A percentile compares a stretch with the other conserved stretches of the same genome.
Evolutionary conservation across 2,888 invertebrate genomes (phyloP).

Genomic region (Caenorhabditis plicata): DNA sequence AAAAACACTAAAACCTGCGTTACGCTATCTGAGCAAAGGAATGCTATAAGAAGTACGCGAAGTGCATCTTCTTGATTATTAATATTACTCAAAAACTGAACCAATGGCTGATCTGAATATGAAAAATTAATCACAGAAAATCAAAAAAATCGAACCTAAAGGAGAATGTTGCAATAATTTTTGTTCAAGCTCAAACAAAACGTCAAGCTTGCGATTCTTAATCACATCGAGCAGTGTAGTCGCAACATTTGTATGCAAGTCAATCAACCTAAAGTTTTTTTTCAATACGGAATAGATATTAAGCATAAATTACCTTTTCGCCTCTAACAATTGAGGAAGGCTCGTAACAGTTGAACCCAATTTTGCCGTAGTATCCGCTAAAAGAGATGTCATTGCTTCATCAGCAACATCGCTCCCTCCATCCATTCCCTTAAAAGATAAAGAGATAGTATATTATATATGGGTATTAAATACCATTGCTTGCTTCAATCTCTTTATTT

Average conservation of each 20-base stretch:
- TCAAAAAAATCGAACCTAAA: constrained; percentile 67
- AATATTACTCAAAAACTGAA: constrained; percentile 36
- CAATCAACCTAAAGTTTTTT: constrained; percentile 74
- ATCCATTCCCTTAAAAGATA: too few species aligned
- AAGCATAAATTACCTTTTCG: constrained; percentile 74
- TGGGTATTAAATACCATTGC: too few species aligned
- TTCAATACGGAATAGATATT: neutral
- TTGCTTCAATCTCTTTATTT: constrained; percentile 89
- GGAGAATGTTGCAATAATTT: constrained; percentile 80
- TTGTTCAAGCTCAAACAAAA: constrained; percentile 95
- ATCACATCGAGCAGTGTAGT: constrained; percentile 73
- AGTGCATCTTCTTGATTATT: constrained; percentile 51
- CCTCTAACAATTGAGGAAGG: constrained; percentile 91
- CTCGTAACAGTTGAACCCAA: constrained; percentile 88
- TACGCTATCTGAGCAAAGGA: constrained; percentile 42
- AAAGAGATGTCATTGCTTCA: constrained; percentile 77
- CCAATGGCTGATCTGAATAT: constrained; percentile 47
- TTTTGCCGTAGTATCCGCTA: constrained; percentile 83
- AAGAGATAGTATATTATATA: constrained; percentile 10
- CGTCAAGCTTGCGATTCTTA: constrained; percentile 80
- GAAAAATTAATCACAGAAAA: too few species aligned
- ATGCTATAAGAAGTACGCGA: constrained; percentile 57
- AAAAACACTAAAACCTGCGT: constrained; percentile 5
- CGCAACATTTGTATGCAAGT: constrained; percentile 97
- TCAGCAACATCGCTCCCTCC: constrained; percentile 87